These are phyloP conservation scores for Fragum fragum DNA, from an alignment of 2,888 invertebrate species.

Conservation along the genomic window DNA sequence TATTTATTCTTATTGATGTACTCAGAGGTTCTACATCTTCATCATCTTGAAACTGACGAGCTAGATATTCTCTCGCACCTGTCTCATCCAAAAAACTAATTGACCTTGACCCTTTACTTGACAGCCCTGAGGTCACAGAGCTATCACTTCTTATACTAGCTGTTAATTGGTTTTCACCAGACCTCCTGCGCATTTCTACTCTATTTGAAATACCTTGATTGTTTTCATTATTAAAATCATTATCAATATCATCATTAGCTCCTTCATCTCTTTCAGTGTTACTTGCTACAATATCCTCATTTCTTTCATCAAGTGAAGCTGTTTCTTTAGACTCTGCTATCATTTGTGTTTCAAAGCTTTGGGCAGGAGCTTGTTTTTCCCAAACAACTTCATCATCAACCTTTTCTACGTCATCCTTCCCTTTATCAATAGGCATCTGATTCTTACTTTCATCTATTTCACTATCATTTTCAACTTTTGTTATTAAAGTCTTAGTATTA, in stretches of 20 bases:
- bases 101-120: constrained; percentile 49
- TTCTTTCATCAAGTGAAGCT: not conserved
- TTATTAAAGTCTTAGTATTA: no score
- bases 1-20: constrained; percentile 1
- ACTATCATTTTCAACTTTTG: not conserved
- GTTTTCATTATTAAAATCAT: not conserved
- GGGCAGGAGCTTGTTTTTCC: not conserved
- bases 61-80: constrained; percentile 92
- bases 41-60: constrained; percentile 88
- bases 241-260: not conserved
- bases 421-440: not conserved
- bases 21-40: constrained; percentile 32
- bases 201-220: not conserved
- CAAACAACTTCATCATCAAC: not conserved
- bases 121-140: constrained; percentile 34
- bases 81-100: constrained; percentile 91
- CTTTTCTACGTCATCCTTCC: not conserved
- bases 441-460: not conserved
- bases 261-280: not conserved
- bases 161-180: constrained; percentile 11
- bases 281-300: not conserved
- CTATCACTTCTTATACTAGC: constrained; percentile 52
- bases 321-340: no score
- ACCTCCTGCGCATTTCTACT: constrained; percentile 40
- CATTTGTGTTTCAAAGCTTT: not conserved